Base-by-base conservation (phyloP, 2,888 invertebrate species). In the Limnephilus marmoratus region DNA sequence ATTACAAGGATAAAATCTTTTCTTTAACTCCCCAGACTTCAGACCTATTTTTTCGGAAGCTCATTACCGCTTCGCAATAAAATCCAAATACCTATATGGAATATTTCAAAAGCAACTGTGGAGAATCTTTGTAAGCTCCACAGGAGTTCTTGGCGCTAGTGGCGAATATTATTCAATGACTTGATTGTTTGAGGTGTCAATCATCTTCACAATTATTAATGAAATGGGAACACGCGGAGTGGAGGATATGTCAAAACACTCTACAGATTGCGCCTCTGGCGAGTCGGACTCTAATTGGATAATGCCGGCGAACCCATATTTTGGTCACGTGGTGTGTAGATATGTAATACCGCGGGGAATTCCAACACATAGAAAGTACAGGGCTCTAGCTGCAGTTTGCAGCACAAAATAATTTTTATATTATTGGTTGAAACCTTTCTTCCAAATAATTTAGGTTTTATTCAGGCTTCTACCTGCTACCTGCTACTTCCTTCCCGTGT, bases 261-360 rank as follows among this genome's bases (percentile, higher is more conserved):
- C 15, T 82, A 15, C 34, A 11, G 82, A 13, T 85, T 37, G 85
- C 11, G 85, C 85, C 41, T 41, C n/a, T 41, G 85, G 85, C 85
- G 41, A 85, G 41, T 34, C 12, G 34, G 24, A 41, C 85, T 85
- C 85, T 41, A 85, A 85, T 85, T 85, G 85, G 85, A 85, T 85
- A 85, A 41, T 41, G 85, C 37, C 41, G 41, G n/a, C 85, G 41
- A 85, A n/a, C 85, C 85, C 85, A 41, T 85, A 41, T 85, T 82
- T 85, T 85, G 24, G 85, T 85, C 85, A 85, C 85, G 85, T 85
- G 85, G 85, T 83, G 18, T 18, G 13, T 82, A 49, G 53, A 7
- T n/a, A 68, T 24, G 37, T 85, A 85, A n/a, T 85, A 9, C 34
- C 41, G n/a, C 34, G 18, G 85, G 34, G 41, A 85, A n/a, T 85